Percentiles rank a stretch among this genome's conserved stretches.
Conservation (phyloP, 2,888 invertebrate species). For the Zeuzera pyrina region DNA sequence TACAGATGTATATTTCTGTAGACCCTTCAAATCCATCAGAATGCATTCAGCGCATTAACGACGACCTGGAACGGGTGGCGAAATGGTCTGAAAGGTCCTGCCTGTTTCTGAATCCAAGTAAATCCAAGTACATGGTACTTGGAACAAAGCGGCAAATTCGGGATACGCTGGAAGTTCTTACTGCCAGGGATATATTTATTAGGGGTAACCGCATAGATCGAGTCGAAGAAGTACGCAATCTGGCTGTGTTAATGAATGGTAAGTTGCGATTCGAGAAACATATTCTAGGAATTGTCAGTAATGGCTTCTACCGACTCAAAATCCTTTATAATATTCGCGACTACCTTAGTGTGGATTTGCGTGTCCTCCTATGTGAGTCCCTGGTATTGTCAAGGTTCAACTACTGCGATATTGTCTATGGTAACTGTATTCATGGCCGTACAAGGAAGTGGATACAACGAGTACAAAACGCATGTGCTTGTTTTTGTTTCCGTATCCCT, state of each 20-base stretch:
- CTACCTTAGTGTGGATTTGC: not conserved
- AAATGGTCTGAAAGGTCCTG: conserved; percentile 6
- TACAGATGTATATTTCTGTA: conserved; percentile 8
- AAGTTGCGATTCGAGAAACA: conserved; percentile 11
- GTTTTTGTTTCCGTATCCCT: conserved; percentile 6
- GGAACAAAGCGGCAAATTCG: conserved; percentile 3
- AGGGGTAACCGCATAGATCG: conserved; percentile 3
- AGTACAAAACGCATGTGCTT: conserved; percentile 7
- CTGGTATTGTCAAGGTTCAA: conserved; percentile 5
- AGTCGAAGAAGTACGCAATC: conserved; percentile 11
- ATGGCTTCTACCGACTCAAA: conserved; percentile 7
- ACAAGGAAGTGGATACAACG: conserved; percentile 2
- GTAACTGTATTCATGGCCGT: conserved; percentile 5
- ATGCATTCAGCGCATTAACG: no score
- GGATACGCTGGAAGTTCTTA: not conserved
- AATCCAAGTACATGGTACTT: conserved; percentile 9
- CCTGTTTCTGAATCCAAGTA: conserved; percentile 7
- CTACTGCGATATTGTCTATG: conserved; percentile 4
- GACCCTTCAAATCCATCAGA: not conserved
- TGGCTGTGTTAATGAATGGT: conserved; percentile 11
- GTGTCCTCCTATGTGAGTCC: conserved; percentile 4
- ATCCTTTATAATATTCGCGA: conserved; percentile 5
- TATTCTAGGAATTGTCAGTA: conserved; percentile 4
- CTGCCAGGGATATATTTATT: not conserved
- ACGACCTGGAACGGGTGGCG: conserved; percentile 9